These are phyloP conservation scores for Aphelinus atriplicis DNA, from an alignment of 1,140 invertebrate genomes.

Conservation along the genomic window DNA sequence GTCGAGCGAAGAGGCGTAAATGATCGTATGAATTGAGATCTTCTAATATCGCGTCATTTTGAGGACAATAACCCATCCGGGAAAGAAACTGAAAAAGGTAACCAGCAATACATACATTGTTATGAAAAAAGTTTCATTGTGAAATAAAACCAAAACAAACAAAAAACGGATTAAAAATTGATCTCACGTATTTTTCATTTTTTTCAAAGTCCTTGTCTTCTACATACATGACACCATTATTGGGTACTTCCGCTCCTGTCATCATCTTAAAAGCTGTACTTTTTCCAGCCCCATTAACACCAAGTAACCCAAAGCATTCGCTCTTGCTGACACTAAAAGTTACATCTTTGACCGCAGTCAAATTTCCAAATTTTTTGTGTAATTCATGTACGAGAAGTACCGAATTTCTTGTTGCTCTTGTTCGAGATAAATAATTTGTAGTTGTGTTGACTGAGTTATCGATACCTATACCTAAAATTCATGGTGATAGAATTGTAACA, in stretches of 20 bases:
- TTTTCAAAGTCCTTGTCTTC: conserved; percentile 25
- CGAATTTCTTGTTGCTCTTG: conserved; percentile 33
- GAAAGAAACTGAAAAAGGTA: conserved; percentile 63
- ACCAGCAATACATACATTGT: too few relatives aligned
- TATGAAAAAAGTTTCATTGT: too few relatives aligned
- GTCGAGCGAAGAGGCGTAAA: conserved; percentile 72
- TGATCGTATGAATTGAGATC: conserved; percentile 77
- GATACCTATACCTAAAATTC: too few relatives aligned
- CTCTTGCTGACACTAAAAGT: conserved; percentile 70
- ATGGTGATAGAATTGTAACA: too few relatives aligned
- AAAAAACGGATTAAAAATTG: too few relatives aligned
- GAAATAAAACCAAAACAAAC: too few relatives aligned
- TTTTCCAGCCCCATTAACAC: conserved; percentile 87
- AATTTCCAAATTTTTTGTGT: conserved; percentile 75
- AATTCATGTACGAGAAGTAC: conserved; percentile 64
- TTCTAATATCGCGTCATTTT: conserved; percentile 77
- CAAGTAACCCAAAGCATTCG: conserved; percentile 91
- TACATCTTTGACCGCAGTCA: conserved; percentile 78
- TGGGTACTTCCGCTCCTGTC: conserved; percentile 79
- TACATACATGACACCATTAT: conserved; percentile 69
- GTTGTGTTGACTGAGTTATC: too few relatives aligned
- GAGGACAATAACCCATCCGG: conserved; percentile 75
- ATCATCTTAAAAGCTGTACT: conserved; percentile 91
- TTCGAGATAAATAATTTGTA: too few relatives aligned
- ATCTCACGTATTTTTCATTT: too few relatives aligned